A percentile compares a stretch with the other conserved stretches of the same genome.
phyloP scores from a whole-genome alignment of 1,140 invertebrate genomes.

The Drosophila paulistorum region DNA sequence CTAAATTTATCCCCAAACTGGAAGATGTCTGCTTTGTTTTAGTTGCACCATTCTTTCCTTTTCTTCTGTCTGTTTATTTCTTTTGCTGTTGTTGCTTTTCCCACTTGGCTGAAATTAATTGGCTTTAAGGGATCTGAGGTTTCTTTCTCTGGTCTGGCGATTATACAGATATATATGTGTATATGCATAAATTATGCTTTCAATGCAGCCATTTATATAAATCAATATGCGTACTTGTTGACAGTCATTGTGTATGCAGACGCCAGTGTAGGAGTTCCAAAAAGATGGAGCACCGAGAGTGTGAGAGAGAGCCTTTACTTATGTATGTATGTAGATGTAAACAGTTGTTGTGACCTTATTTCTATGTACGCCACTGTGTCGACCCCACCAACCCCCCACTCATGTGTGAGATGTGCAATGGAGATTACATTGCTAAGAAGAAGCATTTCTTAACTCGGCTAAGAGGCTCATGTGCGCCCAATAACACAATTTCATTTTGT shows the following conservation, averaged over 20 bases:
- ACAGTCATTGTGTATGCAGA: conserved; percentile 47
- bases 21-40: conserved; percentile 33
- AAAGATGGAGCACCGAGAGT: neutral
- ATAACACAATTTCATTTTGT: conserved; percentile 2
- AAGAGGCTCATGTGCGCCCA: conserved; percentile 1
- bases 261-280: conserved; percentile 14
- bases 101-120: conserved; percentile 66
- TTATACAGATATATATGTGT: neutral
- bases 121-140: conserved; percentile 49
- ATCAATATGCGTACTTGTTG: conserved; percentile 72
- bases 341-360: conserved; percentile 66
- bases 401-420: conserved; percentile 11
- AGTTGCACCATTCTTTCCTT: conserved; percentile 1
- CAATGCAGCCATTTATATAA: conserved; percentile 69
- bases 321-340: conserved; percentile 7
- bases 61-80: conserved; percentile 32
- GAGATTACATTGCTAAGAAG: neutral
- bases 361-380: conserved; percentile 61
- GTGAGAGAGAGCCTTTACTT: neutral
- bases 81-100: conserved; percentile 1
- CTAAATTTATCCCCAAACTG: conserved; percentile 16
- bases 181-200: conserved; percentile 69
- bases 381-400: neutral
- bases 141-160: conserved; percentile 26
- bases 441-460: neutral